These are phyloP conservation scores for Lasaia peninsularis DNA, from an alignment of 1,140 invertebrate genomes.

Conservation along the genomic window DNA sequence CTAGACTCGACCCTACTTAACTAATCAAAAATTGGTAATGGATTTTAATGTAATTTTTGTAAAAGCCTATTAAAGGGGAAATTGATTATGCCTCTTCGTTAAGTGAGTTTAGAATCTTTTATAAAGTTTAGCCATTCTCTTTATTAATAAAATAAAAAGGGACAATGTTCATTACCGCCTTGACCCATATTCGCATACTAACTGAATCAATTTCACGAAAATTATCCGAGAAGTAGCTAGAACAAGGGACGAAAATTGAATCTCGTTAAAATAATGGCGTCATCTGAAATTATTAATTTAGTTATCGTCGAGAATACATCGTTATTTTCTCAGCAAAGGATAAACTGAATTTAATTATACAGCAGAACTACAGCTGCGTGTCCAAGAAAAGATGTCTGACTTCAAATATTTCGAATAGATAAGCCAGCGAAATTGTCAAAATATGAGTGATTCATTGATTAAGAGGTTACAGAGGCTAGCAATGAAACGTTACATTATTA, in stretches of 20 bases:
- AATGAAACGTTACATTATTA: no score
- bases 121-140: not conserved
- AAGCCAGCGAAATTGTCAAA: no score
- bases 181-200: slow-evolving; percentile 7
- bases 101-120: not conserved
- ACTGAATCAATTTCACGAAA: slow-evolving; percentile 13
- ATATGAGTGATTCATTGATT: no score
- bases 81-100: not conserved
- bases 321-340: slow-evolving; percentile 56
- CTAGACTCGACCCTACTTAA: no score
- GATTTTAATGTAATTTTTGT: no score
- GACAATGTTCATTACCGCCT: not conserved
- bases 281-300: slow-evolving; percentile 60
- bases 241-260: slow-evolving; percentile 25
- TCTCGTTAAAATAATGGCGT: slow-evolving; percentile 46
- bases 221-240: slow-evolving; percentile 17
- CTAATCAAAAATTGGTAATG: no score
- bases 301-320: slow-evolving; percentile 49
- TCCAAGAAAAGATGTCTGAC: no score
- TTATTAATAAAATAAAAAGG: not conserved
- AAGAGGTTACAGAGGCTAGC: no score
- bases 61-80: no score
- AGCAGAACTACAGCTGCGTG: no score
- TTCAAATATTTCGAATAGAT: no score
- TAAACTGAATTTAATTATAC: slow-evolving; percentile 65